These are phyloP conservation scores for Epizoanthus stellaris DNA, from an alignment of 92 coral and sea anemone species.

Conservation along the genomic window DNA sequence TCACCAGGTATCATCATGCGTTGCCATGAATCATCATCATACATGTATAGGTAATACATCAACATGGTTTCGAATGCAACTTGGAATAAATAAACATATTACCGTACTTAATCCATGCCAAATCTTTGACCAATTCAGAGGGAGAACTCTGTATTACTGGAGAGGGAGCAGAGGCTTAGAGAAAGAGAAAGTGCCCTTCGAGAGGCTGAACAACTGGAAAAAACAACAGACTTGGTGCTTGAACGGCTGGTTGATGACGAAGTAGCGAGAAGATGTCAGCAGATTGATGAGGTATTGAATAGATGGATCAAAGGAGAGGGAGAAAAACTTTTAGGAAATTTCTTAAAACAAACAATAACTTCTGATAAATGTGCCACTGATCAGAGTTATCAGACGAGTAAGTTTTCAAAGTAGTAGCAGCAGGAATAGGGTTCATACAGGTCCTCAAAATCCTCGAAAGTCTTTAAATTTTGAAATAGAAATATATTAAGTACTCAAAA, in stretches of 20 bases:
- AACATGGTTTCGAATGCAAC: background rate
- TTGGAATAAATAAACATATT: constrained; percentile 1
- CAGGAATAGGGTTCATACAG: too few species aligned
- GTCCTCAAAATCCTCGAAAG: too few species aligned
- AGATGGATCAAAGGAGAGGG: too few species aligned
- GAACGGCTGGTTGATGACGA: constrained; percentile 87
- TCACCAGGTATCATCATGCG: background rate
- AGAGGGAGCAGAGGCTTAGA: constrained; percentile 82
- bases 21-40: background rate
- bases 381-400: too few species aligned
- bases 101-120: background rate
- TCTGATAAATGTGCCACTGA: too few species aligned
- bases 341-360: too few species aligned
- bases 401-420: too few species aligned
- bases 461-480: too few species aligned
- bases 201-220: constrained; percentile 85
- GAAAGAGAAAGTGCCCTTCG: constrained; percentile 86
- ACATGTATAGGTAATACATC: background rate
- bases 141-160: constrained; percentile 83
- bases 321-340: too few species aligned
- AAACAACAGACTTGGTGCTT: constrained; percentile 81
- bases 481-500: too few species aligned
- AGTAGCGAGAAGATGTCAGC: constrained; percentile 76
- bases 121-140: constrained; percentile 40
- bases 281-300: constrained; percentile 72